These are phyloP conservation scores for Thryonomys swinderianus DNA, from an alignment of 2,113 vertebrate genomes.

Conservation along the genomic window DNA sequence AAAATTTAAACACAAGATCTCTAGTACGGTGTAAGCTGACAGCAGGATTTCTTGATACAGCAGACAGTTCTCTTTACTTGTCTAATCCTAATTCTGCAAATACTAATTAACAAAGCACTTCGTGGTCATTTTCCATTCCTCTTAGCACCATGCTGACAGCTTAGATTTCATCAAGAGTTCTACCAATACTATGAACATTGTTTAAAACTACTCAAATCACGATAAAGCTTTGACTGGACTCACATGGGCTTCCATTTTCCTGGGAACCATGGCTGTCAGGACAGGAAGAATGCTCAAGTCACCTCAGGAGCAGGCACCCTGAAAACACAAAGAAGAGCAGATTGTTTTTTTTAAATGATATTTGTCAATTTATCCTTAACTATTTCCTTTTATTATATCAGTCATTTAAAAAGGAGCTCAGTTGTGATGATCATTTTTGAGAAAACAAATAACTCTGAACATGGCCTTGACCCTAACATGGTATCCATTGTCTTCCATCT, in stretches of 20 bases:
- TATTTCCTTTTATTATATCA: not conserved
- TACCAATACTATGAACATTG: not conserved
- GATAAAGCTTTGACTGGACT: not conserved
- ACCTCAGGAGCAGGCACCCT: not conserved
- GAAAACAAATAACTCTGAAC: not conserved
- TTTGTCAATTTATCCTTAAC: not conserved
- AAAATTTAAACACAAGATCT: not conserved
- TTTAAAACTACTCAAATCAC: not conserved
- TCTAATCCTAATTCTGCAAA: not conserved
- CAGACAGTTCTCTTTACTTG: not conserved
- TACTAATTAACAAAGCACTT: not conserved
- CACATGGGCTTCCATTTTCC: not conserved
- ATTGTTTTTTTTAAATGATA: not conserved
- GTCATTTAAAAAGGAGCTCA: not conserved
- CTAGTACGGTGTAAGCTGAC: not conserved
- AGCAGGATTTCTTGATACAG: not conserved
- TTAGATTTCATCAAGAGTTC: not conserved
- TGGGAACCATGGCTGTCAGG: rapidly evolving
- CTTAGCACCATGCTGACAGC: not conserved
- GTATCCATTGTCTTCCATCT: not conserved
- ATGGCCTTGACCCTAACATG: not conserved
- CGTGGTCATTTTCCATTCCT: not conserved
- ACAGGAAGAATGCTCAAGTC: no score
- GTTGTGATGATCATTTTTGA: not conserved
- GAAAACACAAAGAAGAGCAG: not conserved